These are phyloP conservation scores for Neuroterus valhalla DNA, from an alignment of 1,140 invertebrate species.

Conservation along the genomic window DNA sequence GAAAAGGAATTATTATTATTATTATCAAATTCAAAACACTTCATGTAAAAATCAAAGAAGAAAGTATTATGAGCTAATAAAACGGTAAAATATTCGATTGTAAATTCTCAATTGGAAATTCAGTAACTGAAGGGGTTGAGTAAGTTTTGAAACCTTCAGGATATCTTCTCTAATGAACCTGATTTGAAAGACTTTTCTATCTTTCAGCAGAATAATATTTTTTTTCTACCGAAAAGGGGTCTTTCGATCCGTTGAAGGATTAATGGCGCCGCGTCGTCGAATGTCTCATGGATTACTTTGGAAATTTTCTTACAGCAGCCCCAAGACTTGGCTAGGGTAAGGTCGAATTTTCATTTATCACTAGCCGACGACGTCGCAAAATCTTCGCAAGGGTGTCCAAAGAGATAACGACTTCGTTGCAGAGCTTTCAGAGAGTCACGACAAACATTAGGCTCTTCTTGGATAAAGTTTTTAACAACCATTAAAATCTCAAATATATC, in stretches of 20 bases:
- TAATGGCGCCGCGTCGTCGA: conserved; percentile 13
- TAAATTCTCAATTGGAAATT: no score
- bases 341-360: conserved; percentile 55
- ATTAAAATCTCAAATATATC: background rate
- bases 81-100: no score
- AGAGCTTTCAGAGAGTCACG: conserved; percentile 5
- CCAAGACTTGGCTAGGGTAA: conserved; percentile 35
- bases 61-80: no score
- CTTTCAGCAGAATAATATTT: conserved; percentile 9
- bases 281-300: conserved; percentile 53
- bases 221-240: background rate
- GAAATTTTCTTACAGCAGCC: conserved; percentile 48
- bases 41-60: no score
- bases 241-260: conserved; percentile 14
- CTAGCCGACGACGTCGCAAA: conserved; percentile 34
- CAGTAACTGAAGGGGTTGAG: no score
- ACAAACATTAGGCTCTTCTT: conserved; percentile 11
- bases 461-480: background rate
- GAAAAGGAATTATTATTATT: no score
- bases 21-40: no score
- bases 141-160: no score
- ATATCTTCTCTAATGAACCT: background rate
- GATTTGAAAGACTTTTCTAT: background rate
- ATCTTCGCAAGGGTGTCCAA: conserved; percentile 27
- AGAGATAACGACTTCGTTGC: conserved; percentile 23